A percentile compares a stretch with the other conserved stretches of the same genome.
phyloP scores from a whole-genome alignment of 2,113 vertebrate genomes.

The Macquaria australasica region DNA sequence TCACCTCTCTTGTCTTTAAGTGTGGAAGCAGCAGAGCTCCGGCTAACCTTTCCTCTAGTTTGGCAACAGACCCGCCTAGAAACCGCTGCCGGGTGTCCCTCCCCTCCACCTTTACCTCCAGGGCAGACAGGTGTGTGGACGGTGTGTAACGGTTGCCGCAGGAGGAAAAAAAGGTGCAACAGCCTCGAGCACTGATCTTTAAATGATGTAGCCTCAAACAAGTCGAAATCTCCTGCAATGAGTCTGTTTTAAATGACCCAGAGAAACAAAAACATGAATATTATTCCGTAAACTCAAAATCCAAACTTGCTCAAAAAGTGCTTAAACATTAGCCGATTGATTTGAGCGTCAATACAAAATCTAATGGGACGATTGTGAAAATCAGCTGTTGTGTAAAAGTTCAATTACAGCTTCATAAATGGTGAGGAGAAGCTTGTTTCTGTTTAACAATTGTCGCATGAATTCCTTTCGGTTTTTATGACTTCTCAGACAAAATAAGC shows the following conservation, averaged over 20 bases:
- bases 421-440: background rate
- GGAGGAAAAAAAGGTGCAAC: background rate
- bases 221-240: background rate
- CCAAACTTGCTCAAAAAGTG: background rate
- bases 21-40: background rate
- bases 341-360: background rate
- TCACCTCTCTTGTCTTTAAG: background rate
- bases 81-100: constrained; percentile 53
- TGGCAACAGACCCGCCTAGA: constrained; percentile 61
- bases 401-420: background rate
- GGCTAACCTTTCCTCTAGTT: constrained; percentile 68
- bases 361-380: background rate
- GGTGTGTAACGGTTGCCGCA: background rate
- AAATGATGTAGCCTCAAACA: background rate
- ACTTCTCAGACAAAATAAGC: background rate
- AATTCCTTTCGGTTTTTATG: background rate
- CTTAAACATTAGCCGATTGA: background rate
- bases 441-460: background rate
- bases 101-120: constrained; percentile 38
- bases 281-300: background rate
- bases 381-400: background rate
- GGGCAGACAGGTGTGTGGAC: constrained; percentile 31
- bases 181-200: background rate
- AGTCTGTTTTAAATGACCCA: background rate
- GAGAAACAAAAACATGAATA: background rate